Percentiles rank a stretch among this genome's conserved stretches.
Conservation (phyloP, 2,113 vertebrate genomes). For the Chrysochloris asiatica region DNA sequence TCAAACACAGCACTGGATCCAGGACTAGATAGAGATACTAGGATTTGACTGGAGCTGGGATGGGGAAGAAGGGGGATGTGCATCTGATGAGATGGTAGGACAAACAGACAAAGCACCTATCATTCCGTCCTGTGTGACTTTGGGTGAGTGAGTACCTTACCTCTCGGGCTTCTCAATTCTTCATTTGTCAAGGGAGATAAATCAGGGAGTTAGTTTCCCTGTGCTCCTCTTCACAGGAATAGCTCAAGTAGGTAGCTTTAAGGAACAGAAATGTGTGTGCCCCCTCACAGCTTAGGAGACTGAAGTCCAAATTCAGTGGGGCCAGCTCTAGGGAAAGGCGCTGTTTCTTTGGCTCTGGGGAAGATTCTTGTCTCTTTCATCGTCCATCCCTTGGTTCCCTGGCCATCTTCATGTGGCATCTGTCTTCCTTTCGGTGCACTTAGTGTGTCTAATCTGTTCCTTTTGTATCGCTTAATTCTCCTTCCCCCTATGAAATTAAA, state of each 20-base stretch:
- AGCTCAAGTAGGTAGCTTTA: not conserved
- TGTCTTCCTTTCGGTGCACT: not conserved
- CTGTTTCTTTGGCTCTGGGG: not conserved
- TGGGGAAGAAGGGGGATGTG: not conserved
- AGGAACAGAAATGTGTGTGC: not conserved
- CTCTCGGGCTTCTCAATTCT: not conserved
- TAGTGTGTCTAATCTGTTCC: not conserved
- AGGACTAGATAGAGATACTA: rapidly evolving
- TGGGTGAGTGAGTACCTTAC: slow-evolving; percentile 18
- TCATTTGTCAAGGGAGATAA: not conserved
- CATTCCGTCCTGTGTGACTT: slow-evolving; percentile 33
- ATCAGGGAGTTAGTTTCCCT: not conserved
- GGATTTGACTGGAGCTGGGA: not conserved
- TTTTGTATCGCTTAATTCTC: not conserved
- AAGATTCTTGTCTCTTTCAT: not conserved
- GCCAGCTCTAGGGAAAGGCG: not conserved
- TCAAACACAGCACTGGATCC: not conserved
- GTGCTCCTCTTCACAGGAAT: not conserved
- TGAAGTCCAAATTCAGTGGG: not conserved
- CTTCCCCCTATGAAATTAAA: too few species aligned
- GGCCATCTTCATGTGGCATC: not conserved
- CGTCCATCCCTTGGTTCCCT: not conserved
- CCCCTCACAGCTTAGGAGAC: not conserved
- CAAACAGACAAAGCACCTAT: not conserved
- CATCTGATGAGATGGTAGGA: not conserved